Base-by-base conservation (phyloP, 2,888 invertebrate genomes). In the Timandra comae region DNA sequence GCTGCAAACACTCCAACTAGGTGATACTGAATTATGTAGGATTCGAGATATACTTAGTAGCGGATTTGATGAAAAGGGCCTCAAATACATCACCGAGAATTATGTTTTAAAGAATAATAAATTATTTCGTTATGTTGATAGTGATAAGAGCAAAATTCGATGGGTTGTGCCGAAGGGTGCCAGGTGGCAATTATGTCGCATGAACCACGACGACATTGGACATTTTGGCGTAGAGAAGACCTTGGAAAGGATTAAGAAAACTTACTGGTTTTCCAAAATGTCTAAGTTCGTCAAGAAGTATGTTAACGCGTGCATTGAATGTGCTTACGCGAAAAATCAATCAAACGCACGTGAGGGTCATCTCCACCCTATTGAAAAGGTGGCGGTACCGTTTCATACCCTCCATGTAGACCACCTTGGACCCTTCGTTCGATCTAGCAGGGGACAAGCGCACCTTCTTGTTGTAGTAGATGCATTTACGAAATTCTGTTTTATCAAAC, bases 171-270 rank as follows among this genome's bases (percentile, higher is more conserved):
- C 61, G 1, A 29, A 27, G n/a, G 20, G n/a, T 2, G 51, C 55
- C 13, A 38, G 56, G 7, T 68, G 59, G 49, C 58, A 41, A 33
- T 29, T 65, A 3, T 7, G 59, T 1, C 56, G 56, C 21, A 61
- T 52, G 52, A 45, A 52, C 26, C 64, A 63, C 32, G 62, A 65
- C 35, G 49, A 63, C 1, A 54, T 63, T n/a, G 63, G 64, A 1
- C 59, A 66, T 30, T 34, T 52, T 21, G 7, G n/a, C n/a, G 31
- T 55, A 2, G 33, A 56, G n/a, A 32, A 40, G 7, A 53, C 52
- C 23, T 20, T n/a, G 8, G 43, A 49, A 2, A 8, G 56, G 4
- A 53, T 64, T 7, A 64, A 62, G 42, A 37, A 32, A 0, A 44
- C 47, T 1, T 63, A 38, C 28, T 63, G 63, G 63, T 64, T 63